phyloP scores from a whole-genome alignment of 2,888 invertebrate genomes.

The Oithona nana region DNA sequence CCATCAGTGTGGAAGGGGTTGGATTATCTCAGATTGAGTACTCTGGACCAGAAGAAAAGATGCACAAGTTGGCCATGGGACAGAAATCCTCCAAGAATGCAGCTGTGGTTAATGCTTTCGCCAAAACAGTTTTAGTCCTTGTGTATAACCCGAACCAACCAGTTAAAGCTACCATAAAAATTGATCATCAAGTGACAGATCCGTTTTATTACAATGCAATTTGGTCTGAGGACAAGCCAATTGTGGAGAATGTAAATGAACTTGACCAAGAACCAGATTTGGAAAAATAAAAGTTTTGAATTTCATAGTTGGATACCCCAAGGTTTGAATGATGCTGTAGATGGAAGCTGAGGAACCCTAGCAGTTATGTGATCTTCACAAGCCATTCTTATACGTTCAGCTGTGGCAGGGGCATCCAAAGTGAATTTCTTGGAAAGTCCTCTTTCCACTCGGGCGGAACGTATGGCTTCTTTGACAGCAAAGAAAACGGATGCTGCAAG shows the following conservation, averaged over 20 bases:
- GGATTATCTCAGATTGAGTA: neutral
- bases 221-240: neutral
- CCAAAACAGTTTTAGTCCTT: conserved; percentile 1
- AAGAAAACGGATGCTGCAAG: conserved; percentile 70
- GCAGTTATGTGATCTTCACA: conserved; percentile 46
- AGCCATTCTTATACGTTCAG: conserved; percentile 69
- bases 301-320: conserved; percentile 14
- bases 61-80: neutral
- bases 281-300: too few species aligned
- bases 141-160: neutral
- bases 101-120: conserved; percentile 6
- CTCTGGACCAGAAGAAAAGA: neutral
- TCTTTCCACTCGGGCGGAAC: conserved; percentile 50
- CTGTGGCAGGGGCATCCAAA: conserved; percentile 66
- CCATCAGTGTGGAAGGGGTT: neutral
- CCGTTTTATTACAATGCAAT: conserved; percentile 10
- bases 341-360: conserved; percentile 6
- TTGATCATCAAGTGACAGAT: neutral
- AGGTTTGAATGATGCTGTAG: conserved; percentile 1
- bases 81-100: neutral
- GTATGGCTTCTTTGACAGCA: conserved; percentile 71
- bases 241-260: too few species aligned
- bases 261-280: too few species aligned
- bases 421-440: conserved; percentile 40
- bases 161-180: neutral